A percentile compares a stretch with the other conserved stretches of the same genome.
Conservation (phyloP, 53 echinoderm and acorn worm genomes). For the Echinarachnius parma region DNA sequence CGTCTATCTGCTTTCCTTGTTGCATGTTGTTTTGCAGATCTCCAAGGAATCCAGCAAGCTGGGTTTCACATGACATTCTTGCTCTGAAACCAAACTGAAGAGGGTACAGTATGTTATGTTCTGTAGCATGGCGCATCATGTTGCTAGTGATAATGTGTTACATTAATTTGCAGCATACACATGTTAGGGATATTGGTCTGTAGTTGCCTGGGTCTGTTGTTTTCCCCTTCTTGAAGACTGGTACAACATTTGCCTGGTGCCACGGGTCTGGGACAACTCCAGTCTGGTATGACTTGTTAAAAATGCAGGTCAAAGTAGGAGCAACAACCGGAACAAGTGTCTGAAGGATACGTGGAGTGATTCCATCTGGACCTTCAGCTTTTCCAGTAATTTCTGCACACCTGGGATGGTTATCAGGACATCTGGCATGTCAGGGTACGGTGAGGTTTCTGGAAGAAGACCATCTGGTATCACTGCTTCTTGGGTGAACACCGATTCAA, state of each 20-base stretch:
- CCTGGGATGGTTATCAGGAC: slow-evolving; percentile 9
- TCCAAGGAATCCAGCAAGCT: slow-evolving; percentile 10
- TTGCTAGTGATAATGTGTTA: slow-evolving; percentile 8
- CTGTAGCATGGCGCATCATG: slow-evolving; percentile 11
- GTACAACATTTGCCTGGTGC: slow-evolving; percentile 21
- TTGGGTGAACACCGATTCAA: slow-evolving; percentile 8
- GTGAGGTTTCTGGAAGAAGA: slow-evolving; percentile 27
- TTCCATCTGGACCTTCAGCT: slow-evolving; percentile 19
- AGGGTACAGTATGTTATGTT: background rate
- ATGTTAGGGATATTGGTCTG: slow-evolving; percentile 18
- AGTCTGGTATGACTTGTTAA: slow-evolving; percentile 19
- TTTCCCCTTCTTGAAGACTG: slow-evolving; percentile 20
- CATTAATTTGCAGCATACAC: slow-evolving; percentile 27
- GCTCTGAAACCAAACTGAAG: slow-evolving; percentile 14
- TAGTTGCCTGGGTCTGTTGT: background rate
- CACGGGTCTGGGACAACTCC: slow-evolving; percentile 15
- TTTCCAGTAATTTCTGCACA: slow-evolving; percentile 21
- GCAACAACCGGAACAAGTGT: background rate
- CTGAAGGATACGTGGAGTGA: slow-evolving; percentile 10
- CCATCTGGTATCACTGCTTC: background rate
- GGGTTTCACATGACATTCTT: slow-evolving; percentile 26
- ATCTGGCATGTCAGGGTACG: slow-evolving; percentile 26
- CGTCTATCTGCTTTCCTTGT: slow-evolving; percentile 7
- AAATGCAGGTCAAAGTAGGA: slow-evolving; percentile 10
- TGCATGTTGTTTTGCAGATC: slow-evolving; percentile 25